phyloP scores from a whole-genome alignment of 2,113 vertebrate species.

The Solea solea region DNA sequence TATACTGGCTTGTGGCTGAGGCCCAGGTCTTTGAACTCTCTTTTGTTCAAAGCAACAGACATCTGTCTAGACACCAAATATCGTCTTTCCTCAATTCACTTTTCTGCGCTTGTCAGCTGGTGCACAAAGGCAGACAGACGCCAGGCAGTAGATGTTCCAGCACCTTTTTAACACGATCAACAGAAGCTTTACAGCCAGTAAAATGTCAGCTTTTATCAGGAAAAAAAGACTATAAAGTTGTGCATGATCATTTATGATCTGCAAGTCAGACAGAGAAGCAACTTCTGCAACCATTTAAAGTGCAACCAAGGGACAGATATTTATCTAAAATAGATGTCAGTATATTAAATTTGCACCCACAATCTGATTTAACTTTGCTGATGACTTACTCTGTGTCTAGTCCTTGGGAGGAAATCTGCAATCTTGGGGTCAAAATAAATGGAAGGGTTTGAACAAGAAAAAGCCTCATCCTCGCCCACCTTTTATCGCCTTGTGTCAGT shows the following conservation, averaged over 20 bases:
- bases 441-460: slow-evolving; percentile 9
- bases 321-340: not conserved
- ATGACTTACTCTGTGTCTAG: not conserved
- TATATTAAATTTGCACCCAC: not conserved
- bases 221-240: not conserved
- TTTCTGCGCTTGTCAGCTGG: slow-evolving; percentile 39
- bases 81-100: slow-evolving; percentile 45
- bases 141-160: slow-evolving; percentile 6
- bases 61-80: slow-evolving; percentile 66
- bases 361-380: slow-evolving; percentile 7
- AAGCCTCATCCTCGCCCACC: not conserved
- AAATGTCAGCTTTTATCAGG: slow-evolving; percentile 5
- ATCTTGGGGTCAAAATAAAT: slow-evolving; percentile 26
- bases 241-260: not conserved
- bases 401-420: not conserved
- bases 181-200: not conserved
- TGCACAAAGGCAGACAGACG: slow-evolving; percentile 28
- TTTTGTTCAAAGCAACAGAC: slow-evolving; percentile 68
- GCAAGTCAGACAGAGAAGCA: not conserved
- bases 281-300: no score
- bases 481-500: slow-evolving; percentile 29
- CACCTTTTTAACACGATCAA: not conserved
- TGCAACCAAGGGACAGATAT: no score
- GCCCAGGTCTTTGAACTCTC: slow-evolving; percentile 63
- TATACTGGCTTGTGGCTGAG: slow-evolving; percentile 49